These are phyloP conservation scores for Diabrotica undecimpunctata DNA, from an alignment of 1,140 invertebrate genomes.

Conservation along the genomic window DNA sequence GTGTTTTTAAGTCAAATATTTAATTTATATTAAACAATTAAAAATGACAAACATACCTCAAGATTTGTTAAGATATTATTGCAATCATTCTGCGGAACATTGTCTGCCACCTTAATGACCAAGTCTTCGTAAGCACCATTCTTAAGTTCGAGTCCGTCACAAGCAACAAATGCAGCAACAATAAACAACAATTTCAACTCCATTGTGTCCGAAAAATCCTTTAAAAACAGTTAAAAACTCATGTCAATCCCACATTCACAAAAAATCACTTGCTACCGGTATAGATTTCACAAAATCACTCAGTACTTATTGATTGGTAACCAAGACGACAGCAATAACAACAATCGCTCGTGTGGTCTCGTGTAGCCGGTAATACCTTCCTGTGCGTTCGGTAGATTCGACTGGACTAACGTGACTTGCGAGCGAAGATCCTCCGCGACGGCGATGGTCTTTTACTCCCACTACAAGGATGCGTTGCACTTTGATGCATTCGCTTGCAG, in stretches of 20 bases:
- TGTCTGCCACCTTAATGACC: slow-evolving; percentile 43
- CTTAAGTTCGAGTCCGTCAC: slow-evolving; percentile 35
- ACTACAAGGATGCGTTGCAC: too few relatives aligned
- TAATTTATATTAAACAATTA: too few relatives aligned
- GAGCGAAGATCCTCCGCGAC: background rate
- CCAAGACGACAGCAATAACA: slow-evolving; percentile 15
- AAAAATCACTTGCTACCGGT: background rate
- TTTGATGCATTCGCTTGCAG: too few relatives aligned
- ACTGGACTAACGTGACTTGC: background rate
- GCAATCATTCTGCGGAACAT: slow-evolving; percentile 44
- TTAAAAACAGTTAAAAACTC: background rate
- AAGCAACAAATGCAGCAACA: background rate
- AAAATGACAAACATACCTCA: slow-evolving; percentile 36
- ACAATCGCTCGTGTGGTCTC: slow-evolving; percentile 5
- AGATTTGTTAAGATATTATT: slow-evolving; percentile 43
- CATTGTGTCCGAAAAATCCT: background rate
- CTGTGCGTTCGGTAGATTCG: background rate
- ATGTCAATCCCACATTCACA: background rate
- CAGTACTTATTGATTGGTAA: slow-evolving; percentile 8
- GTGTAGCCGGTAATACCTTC: slow-evolving; percentile 1
- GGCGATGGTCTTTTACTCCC: background rate
- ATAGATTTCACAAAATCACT: background rate
- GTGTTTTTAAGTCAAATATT: too few relatives aligned
- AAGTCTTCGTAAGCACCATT: slow-evolving; percentile 47
- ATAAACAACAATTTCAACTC: background rate